Evolutionary conservation across 2,113 vertebrate genomes (phyloP), one percentile per base, ranked within the genome.

Genomic region (Cervus canadensis): DNA sequence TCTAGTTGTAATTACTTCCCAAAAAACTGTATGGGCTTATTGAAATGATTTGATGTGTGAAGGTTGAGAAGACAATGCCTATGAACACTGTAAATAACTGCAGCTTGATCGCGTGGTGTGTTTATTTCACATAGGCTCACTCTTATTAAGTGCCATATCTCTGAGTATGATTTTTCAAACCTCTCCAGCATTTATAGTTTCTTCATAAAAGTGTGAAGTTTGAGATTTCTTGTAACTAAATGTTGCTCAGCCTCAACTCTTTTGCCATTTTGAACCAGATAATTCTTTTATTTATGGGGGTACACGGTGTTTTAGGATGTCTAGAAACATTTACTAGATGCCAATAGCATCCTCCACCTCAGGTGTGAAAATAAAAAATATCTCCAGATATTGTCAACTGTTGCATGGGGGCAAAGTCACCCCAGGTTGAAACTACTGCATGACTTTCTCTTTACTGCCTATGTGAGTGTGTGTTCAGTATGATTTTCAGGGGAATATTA

Each of bases 1-100:
- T 96, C 97, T 85, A 57, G 95, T 97, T 95, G 93, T 97, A 98
- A 98, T 98, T 98, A 97, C 89, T 97, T 97, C 97, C 93, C 91
- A 7, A 59, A 81, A 97, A 97, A 81, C 59, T 14, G 12, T 76
- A 13, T 21, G 25, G 74, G 95, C 91, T 98, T 97, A 98, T 97
- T 97, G 94, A 93, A 98, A 97, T 96, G 96, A 98, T 64, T 84
- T 98, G 98, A 97, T 94, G 97, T 98, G 97, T 98, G 98, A 98
- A 98, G 98, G 98, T 97, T 97, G 98, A 93, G 95, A 82, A 97
- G 98, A 97, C 94, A 85, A 57, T 82, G 91, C 62, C 57, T 33
- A 12, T 17, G 2, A 23, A 84, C 78, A 16, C 59, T 93, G 97
- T 95, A 95, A 97, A 97, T 94, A 97, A 85, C 91, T 10, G 67